A percentile compares a stretch with the other conserved stretches of the same genome.
phyloP scores from a whole-genome alignment of 1,140 invertebrate genomes.

The Telenomus remus region DNA sequence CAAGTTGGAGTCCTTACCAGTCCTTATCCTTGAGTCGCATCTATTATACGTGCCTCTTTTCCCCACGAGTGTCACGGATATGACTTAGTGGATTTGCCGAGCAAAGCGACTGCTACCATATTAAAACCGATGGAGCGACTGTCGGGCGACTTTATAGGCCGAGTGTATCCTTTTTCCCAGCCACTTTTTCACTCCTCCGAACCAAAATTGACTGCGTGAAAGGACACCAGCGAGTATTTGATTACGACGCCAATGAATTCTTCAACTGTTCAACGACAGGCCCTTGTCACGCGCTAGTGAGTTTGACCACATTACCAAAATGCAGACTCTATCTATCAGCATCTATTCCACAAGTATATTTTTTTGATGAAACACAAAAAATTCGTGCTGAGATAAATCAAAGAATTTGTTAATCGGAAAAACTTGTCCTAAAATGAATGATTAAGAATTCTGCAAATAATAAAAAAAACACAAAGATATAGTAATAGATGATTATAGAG shows the following conservation, averaged over 20 bases:
- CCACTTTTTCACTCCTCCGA: conserved; percentile 11
- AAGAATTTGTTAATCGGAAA: no score
- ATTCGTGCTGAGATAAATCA: no score
- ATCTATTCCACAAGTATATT: not conserved
- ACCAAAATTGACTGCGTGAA: conserved; percentile 35
- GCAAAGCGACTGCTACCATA: conserved; percentile 61
- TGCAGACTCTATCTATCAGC: not conserved
- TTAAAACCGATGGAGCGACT: conserved; percentile 57
- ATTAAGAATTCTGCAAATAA: no score
- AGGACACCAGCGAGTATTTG: conserved; percentile 12
- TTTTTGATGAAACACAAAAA: no score
- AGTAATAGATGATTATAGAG: no score
- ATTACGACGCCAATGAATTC: conserved; percentile 17
- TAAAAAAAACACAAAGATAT: no score
- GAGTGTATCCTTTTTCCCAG: conserved; percentile 34
- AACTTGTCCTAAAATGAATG: no score
- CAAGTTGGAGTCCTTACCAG: conserved; percentile 47
- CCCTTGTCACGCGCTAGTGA: conserved; percentile 15
- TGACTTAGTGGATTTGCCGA: conserved; percentile 61
- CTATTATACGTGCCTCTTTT: conserved; percentile 57
- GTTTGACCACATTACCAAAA: not conserved
- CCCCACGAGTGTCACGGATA: conserved; percentile 58
- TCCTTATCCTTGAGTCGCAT: conserved; percentile 54
- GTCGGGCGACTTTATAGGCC: conserved; percentile 52
- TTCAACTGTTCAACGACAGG: conserved; percentile 11